Base-by-base conservation (phyloP, 2,888 invertebrate species). In the Mamestra brassicae region DNA sequence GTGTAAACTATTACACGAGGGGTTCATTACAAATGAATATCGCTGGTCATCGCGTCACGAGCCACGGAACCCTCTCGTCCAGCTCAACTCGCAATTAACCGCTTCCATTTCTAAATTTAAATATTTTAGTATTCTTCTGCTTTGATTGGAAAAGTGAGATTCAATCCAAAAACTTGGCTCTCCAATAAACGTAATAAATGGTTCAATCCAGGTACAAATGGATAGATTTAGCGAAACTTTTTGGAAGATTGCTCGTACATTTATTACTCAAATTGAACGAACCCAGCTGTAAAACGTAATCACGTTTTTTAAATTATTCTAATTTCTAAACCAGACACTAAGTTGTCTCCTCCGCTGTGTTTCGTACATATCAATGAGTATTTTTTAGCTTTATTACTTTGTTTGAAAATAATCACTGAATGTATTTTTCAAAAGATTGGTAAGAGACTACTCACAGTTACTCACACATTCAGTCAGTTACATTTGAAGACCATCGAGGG, bases 101-200 rank as follows among this genome's bases (percentile, higher is more conserved):
- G n/a, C 54, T 62, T 42, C 34, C 34, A 45, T 57, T 63, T 36
- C 17, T 10, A 17, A 55, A 58, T 58, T 54, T 62, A 77, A 70
- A 58, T 66, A 78, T 67, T 57, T 34, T 11, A 61, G n/a, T 55
- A 52, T 80, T 69, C 45, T 66, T 79, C 66, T 26, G 36, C 66
- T 75, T 69, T 58, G 70, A 80, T 66, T 80, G 57, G 47, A 76
- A 79, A 70, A 80, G 26, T 58, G 69, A 66, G 54, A 66, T 76
- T 76, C 62, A 62, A 60, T 75, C 62, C 65, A 50, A 76, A 73
- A 80, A 67, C 70, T 80, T 80, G 54, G 63, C 15, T 64, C 67
- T 67, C 76, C 79, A 80, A 80, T 80, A 80, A 80, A 80, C 50
- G 38, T 67, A 71, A 80, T 80, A 54, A 80, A 80, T 75, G 80